phyloP scores from a whole-genome alignment of 2,888 invertebrate genomes.

The Leptinotarsa peninsularis region DNA sequence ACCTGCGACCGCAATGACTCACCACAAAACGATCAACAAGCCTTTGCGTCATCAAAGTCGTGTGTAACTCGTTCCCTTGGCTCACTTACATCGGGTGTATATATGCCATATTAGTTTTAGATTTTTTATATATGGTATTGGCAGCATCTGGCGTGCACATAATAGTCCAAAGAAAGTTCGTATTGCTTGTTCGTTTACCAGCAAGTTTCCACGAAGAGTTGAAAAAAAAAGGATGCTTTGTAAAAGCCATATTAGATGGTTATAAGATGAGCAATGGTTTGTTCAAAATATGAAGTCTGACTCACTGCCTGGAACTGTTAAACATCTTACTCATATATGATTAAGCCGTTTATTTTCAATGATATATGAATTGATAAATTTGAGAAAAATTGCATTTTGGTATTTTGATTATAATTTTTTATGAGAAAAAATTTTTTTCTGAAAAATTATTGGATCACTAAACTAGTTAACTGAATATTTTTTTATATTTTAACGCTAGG shows the following conservation, averaged over 20 bases:
- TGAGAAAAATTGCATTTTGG: no score
- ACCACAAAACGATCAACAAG: neutral
- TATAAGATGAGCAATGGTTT: neutral
- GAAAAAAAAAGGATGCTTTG: neutral
- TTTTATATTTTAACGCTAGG: no score
- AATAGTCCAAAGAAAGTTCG: neutral
- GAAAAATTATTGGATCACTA: no score
- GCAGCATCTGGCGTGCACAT: neutral
- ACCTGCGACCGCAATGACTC: neutral
- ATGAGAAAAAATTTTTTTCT: no score
- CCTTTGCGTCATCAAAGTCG: neutral
- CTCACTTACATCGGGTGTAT: neutral
- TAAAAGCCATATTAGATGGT: neutral
- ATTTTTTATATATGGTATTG: neutral
- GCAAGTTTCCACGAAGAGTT: neutral
- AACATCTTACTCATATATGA: no score
- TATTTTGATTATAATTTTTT: no score
- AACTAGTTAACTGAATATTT: no score
- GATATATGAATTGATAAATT: no score
- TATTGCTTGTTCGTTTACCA: neutral
- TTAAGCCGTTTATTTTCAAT: no score
- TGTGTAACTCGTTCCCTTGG: neutral
- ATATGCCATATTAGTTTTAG: slow-evolving; percentile 2
- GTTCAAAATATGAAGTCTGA: neutral
- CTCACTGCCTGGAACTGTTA: neutral